These are phyloP conservation scores for Augochlora pura DNA, from an alignment of 1,140 invertebrate genomes.

Conservation along the genomic window DNA sequence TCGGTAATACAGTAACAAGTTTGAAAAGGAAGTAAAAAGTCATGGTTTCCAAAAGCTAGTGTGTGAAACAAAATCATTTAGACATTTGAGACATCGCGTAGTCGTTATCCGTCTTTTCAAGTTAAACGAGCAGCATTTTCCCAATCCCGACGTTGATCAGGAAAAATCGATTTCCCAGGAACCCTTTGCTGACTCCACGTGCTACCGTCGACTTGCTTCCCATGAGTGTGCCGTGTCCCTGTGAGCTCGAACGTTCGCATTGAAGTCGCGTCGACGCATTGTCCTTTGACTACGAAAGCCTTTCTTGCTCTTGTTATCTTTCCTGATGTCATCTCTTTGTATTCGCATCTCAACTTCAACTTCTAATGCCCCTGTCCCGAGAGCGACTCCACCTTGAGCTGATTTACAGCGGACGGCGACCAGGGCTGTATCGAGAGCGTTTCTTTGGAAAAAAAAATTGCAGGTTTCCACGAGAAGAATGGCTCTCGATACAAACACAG, in stretches of 20 bases:
- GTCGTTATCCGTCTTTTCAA: too few relatives aligned
- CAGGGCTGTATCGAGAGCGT: background rate
- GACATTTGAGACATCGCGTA: background rate
- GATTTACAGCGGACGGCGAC: background rate
- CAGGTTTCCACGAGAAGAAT: background rate
- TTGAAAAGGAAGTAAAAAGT: too few relatives aligned
- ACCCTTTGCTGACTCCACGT: background rate
- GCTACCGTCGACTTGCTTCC: too few relatives aligned
- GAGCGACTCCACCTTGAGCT: background rate
- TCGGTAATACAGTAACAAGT: too few relatives aligned
- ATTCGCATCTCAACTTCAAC: conserved; percentile 7
- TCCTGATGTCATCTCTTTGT: background rate
- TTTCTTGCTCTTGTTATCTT: conserved; percentile 13
- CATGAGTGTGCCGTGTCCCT: background rate
- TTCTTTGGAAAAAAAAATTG: background rate
- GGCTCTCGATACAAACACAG: background rate
- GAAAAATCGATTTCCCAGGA: background rate
- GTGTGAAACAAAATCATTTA: background rate
- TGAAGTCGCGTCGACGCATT: conserved; percentile 6
- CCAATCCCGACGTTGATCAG: background rate
- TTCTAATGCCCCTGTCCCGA: background rate
- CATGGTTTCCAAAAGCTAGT: too few relatives aligned
- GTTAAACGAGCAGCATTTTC: background rate
- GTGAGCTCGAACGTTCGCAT: background rate
- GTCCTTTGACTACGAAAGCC: conserved; percentile 19